Evolutionary conservation across 2,797 vertebrate species (phyloP), one percentile per base, ranked within the genome.

Genomic region (Petrocephalus schoutedeni): DNA sequence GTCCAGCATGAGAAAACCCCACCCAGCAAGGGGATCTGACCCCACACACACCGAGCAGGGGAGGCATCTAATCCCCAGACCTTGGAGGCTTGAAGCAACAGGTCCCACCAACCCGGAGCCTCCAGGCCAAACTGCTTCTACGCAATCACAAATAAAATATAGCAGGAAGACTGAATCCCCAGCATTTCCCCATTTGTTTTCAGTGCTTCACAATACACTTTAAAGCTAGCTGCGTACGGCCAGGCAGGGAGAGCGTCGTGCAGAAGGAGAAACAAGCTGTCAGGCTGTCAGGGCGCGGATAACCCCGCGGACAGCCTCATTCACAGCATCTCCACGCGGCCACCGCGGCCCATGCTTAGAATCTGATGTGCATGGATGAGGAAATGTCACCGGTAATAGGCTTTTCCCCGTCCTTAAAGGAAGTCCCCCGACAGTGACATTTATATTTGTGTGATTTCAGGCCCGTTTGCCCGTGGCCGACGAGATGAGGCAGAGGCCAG

Each of bases 351-450:
- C 91, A 92, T 91, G 84, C 89, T 91, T 90, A 86, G 82, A 92
- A 90, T 91, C 88, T 86, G 87, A 89, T 87, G 88, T 91, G 86
- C 87, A 87, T 61, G 54, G 58, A 88, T 85, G 86, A 88, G 91
- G 88, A 96, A 96, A 96, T 96, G 95, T 95, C 95, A 96, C 93
- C 92, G 92, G 91, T 94, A 94, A 96, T 94, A 91, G 90, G 94
- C 90, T 94, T 94, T 94, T 94, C 92, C 64, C 89, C 92, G 85
- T 90, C 91, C 92, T 92, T 91, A 89, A 92, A 91, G 87, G 71
- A 87, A 93, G 90, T 93, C 93, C 90, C 92, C 90, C 91, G 86
- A 90, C 90, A 91, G 89, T 96, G 95, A 96, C 96, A 96, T 96
- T 96, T 96, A 92, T 91, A 93, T 93, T 92, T 93, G 94, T 93